A percentile compares a stretch with the other conserved stretches of the same genome.
phyloP scores from a whole-genome alignment of 2,113 vertebrate species.

The Bucco capensis region DNA sequence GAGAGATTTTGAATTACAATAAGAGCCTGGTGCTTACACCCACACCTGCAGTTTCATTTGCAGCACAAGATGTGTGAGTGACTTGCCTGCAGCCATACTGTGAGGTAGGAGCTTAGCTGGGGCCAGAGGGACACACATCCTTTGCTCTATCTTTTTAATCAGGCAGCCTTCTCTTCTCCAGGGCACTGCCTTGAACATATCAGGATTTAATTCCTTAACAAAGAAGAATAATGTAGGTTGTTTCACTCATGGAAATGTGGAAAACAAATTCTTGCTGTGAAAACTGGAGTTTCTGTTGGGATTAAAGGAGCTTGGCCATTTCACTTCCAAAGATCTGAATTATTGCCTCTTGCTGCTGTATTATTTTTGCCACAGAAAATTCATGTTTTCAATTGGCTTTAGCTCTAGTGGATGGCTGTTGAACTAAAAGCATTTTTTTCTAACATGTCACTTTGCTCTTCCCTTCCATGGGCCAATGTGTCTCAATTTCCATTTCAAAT shows the following conservation, averaged over 20 bases:
- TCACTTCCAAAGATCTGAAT: neutral
- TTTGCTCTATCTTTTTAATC: neutral
- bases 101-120: neutral
- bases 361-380: neutral
- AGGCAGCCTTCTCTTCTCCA: neutral
- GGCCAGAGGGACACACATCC: neutral
- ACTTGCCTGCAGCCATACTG: neutral
- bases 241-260: neutral
- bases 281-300: neutral
- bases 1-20: neutral
- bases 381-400: neutral
- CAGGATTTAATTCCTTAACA: neutral
- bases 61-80: neutral
- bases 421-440: constrained; percentile 10
- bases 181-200: neutral
- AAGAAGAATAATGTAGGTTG: neutral
- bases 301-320: neutral
- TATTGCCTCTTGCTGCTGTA: neutral
- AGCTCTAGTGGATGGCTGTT: neutral
- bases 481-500: constrained; percentile 62
- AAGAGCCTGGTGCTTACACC: neutral
- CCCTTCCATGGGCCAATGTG: neutral
- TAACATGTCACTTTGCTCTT: neutral
- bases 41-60: neutral
- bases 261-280: neutral